phyloP scores from a whole-genome alignment of 2,797 vertebrate genomes.

The Crossoptilon crossoptilon region DNA sequence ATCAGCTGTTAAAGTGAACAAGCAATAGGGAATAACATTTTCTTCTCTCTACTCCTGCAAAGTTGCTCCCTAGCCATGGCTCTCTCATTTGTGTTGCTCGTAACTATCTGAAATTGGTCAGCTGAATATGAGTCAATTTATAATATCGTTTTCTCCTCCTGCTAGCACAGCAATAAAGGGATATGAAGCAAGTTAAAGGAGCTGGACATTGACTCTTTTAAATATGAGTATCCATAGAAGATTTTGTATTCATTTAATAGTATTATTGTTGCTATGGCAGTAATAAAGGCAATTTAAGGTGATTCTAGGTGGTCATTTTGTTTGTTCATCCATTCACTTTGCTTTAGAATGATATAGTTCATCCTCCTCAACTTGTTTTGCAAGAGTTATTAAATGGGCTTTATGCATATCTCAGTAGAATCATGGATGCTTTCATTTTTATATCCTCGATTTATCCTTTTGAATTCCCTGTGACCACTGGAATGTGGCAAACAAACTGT shows the following conservation, averaged over 20 bases:
- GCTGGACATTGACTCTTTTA: constrained; percentile 11
- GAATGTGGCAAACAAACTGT: neutral
- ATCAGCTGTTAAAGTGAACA: neutral
- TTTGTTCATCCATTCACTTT: constrained; percentile 30
- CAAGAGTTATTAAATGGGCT: neutral
- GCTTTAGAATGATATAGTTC: neutral
- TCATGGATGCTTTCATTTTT: neutral
- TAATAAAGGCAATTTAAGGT: constrained; percentile 7
- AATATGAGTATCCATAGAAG: neutral
- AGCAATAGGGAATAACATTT: neutral
- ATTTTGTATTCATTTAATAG: constrained; percentile 37
- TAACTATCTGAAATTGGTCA: constrained; percentile 31
- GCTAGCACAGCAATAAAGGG: constrained; percentile 33
- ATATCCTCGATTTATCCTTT: constrained; percentile 18
- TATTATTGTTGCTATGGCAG: neutral
- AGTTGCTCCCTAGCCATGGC: neutral
- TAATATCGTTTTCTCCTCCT: neutral
- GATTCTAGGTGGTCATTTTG: constrained; percentile 7
- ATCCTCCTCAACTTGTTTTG: neutral
- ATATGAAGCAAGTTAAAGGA: constrained; percentile 29
- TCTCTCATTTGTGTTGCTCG: constrained; percentile 15
- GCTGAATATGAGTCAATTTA: neutral
- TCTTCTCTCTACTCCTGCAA: constrained; percentile 12
- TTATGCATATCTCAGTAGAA: neutral
- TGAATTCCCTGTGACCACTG: neutral